Evolutionary conservation across 2,113 vertebrate genomes (phyloP).

Genomic region (Tragelaphus buxtoni): DNA sequence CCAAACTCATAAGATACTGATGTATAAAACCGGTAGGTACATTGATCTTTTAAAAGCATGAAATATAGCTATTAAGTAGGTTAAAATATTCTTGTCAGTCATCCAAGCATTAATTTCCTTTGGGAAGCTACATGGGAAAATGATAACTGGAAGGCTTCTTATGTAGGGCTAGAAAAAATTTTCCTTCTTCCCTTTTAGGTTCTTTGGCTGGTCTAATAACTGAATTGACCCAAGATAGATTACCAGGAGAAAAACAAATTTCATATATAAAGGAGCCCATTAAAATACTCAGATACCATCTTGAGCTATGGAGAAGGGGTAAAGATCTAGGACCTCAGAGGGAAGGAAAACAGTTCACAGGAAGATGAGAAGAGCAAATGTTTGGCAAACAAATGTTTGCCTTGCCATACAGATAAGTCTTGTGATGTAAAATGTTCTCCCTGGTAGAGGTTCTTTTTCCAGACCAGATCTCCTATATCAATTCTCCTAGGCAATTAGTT

Average conservation of each 20-base stretch:
- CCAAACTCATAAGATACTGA: not conserved
- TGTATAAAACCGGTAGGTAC: not conserved
- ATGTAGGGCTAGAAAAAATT: not conserved
- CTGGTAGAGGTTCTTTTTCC: not conserved
- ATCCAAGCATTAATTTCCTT: not conserved
- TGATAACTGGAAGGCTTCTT: not conserved
- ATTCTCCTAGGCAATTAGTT: not conserved
- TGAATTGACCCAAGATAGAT: not conserved
- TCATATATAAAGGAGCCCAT: not conserved
- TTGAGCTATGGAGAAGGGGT: not conserved
- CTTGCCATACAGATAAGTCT: not conserved
- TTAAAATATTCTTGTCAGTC: not conserved
- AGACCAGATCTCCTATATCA: not conserved
- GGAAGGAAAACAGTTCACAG: not conserved
- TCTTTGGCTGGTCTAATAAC: not conserved
- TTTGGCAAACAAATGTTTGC: not conserved
- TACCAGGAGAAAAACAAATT: not conserved
- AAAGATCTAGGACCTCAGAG: not conserved
- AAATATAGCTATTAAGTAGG: not conserved
- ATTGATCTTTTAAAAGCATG: not conserved
- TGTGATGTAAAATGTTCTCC: not conserved
- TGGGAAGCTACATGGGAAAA: not conserved
- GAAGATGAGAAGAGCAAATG: not conserved
- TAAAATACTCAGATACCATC: not conserved
- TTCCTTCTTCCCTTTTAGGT: not conserved